Percentiles rank a stretch among this genome's conserved stretches.
Conservation (phyloP, 2,888 invertebrate genomes). For the Macrosiphum euphorbiae region DNA sequence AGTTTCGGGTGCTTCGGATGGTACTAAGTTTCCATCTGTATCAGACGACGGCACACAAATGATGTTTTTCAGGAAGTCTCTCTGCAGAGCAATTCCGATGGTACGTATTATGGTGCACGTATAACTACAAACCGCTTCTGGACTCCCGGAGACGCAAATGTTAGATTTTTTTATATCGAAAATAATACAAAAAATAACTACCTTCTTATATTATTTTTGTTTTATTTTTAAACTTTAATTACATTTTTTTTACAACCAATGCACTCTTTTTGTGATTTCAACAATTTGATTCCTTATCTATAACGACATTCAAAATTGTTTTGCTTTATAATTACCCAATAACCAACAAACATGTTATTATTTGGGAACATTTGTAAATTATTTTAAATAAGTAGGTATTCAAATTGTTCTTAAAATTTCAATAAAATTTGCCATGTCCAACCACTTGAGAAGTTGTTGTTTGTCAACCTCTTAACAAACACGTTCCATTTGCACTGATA, state of each 20-base stretch:
- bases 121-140: not conserved
- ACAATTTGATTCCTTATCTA: too few relatives aligned
- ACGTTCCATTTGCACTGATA: not conserved
- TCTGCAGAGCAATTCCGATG: constrained; percentile 85
- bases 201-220: too few relatives aligned
- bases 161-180: too few relatives aligned
- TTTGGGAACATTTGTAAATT: not conserved
- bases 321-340: not conserved
- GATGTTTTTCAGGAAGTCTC: constrained; percentile 85
- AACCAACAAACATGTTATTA: not conserved
- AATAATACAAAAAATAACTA: too few relatives aligned
- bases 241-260: not conserved
- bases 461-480: not conserved
- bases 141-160: not conserved
- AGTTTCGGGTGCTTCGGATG: constrained; percentile 84
- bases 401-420: not conserved
- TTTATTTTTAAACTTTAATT: too few relatives aligned
- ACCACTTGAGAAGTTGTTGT: not conserved
- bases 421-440: not conserved
- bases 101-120: constrained; percentile 72
- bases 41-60: constrained; percentile 78
- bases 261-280: not conserved
- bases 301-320: not conserved
- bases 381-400: not conserved
- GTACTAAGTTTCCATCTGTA: constrained; percentile 84